Percentiles rank a stretch among this genome's conserved stretches.
These are phyloP conservation scores for Selenia dentaria DNA, from an alignment of 2,888 invertebrate genomes.

Conservation along the genomic window DNA sequence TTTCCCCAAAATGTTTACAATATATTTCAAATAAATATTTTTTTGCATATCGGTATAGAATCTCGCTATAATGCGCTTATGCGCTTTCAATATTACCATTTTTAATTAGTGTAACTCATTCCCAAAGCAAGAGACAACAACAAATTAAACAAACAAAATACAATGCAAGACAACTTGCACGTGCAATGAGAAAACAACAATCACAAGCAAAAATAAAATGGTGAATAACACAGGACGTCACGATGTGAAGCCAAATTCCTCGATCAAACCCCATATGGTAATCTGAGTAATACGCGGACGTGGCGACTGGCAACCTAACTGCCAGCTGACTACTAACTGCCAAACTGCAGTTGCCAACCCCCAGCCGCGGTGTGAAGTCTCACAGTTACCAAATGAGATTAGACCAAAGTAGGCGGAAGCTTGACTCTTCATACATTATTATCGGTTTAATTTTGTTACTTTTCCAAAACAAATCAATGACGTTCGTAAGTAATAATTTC, in stretches of 20 bases:
- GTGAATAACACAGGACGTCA: conserved; percentile 77
- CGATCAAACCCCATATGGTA: conserved; percentile 94
- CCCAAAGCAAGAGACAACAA: conserved; percentile 29
- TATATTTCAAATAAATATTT: no score
- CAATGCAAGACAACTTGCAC: conserved; percentile 62
- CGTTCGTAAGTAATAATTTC: no score
- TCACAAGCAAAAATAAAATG: conserved; percentile 49
- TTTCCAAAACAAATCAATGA: neutral
- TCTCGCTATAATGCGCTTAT: no score
- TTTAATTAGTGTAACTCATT: no score
- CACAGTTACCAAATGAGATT: conserved; percentile 99
- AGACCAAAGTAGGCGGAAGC: conserved; percentile 87
- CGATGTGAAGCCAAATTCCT: conserved; percentile 74
- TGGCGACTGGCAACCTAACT: conserved; percentile 41
- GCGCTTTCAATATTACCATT: no score
- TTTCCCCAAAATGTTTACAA: no score
- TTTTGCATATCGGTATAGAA: no score
- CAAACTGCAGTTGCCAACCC: no score
- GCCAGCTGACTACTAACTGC: no score
- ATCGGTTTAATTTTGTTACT: neutral
- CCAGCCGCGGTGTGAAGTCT: conserved; percentile 81
- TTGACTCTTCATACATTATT: conserved; percentile 40
- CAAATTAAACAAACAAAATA: conserved; percentile 43
- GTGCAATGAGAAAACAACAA: conserved; percentile 45
- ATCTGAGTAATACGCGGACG: conserved; percentile 87